Evolutionary conservation across 2,888 invertebrate genomes (phyloP), one percentile per base, ranked within the genome.

Genomic region (Galerucella pusilla): DNA sequence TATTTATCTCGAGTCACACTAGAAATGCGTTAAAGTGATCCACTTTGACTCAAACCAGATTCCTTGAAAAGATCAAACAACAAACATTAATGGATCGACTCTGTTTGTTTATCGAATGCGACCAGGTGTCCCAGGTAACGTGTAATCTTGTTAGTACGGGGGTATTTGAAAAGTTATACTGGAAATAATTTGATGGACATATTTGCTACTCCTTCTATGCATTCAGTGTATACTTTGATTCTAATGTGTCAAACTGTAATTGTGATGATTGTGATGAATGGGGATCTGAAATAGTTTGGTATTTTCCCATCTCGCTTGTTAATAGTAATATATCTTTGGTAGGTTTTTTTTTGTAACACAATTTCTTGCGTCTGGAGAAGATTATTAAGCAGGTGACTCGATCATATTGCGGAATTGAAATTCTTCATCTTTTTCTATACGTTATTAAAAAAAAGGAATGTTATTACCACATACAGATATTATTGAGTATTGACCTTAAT

Each of bases 101-200:
- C 77, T 77, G 45, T 42, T 80, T 81, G 81, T 81, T 81, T 81
- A 82, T 80, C 77, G 75, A 76, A 76, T 76, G 75, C 75, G 74
- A 74, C 79, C 81, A 80, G 79, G 78, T 81, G 81, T 80, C 79
- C 75, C 78, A 75, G 75, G 80, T 77, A 79, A 35, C 35, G 35
- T 35, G 35, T 35, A 35, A 35, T 35, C 57, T 57, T 9, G 7
- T 57, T 57, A 20, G 20, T 57, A 57, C 57, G 20, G 20, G 57
- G 16, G 16, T 9, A 52, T 14, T 14, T 20, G 10, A 57, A 57
- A 20, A 20, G 16, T 28, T 28, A 28, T 28, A 4, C 28, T 20
- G 20, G 20, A 20, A 20, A 20, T 20, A 20, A 20, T 20, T 20
- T 20, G 20, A 20, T 20, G 20, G 20, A 20, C 20, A 20, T 20